Conservation (phyloP, 2,797 vertebrate species). For the Pachyuromys duprasi region DNA sequence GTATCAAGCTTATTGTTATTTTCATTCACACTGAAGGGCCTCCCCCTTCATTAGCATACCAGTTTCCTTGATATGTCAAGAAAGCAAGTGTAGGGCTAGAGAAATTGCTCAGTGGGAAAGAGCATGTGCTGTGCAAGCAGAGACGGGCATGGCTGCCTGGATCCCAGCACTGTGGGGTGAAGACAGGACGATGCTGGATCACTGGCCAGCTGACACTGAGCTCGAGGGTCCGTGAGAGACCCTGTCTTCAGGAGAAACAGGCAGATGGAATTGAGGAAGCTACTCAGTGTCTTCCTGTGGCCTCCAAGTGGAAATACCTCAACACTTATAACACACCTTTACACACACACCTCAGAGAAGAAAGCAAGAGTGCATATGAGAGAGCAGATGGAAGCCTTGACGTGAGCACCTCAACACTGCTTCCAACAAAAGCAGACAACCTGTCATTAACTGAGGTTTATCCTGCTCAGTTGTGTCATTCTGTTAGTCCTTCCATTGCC, state of each 20-base stretch:
- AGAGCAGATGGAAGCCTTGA: background rate
- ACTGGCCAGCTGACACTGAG: background rate
- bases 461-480: background rate
- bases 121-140: background rate
- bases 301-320: background rate
- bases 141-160: background rate
- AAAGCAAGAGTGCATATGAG: background rate
- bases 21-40: constrained; percentile 19
- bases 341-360: background rate
- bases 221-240: background rate
- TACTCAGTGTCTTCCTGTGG: background rate
- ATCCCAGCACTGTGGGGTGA: background rate
- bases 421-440: background rate
- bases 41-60: constrained; percentile 16
- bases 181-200: background rate
- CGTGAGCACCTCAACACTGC: background rate
- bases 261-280: background rate
- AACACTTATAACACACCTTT: background rate
- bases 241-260: background rate
- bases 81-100: background rate
- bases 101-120: background rate
- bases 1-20: constrained; percentile 40
- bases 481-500: background rate
- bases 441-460: constrained; percentile 29
- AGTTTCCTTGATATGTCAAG: background rate